Evolutionary conservation across 2,888 invertebrate species (phyloP).

Genomic region (Fragum whitleyi): DNA sequence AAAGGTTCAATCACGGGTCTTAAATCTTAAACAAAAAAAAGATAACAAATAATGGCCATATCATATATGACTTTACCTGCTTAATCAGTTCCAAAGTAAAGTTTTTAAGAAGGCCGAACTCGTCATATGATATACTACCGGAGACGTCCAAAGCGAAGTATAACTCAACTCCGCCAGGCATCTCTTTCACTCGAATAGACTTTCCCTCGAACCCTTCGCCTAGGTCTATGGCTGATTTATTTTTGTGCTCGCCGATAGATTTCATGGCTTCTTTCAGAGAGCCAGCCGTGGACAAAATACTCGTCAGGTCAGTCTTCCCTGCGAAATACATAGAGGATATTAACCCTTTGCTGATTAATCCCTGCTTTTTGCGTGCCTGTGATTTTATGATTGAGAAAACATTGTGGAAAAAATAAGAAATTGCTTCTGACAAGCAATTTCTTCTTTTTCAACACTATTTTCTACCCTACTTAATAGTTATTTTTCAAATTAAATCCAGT

Average conservation of each 20-base stretch:
- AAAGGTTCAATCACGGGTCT: too few relatives aligned
- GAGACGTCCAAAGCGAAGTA: slow-evolving; percentile 12
- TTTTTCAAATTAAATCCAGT: too few relatives aligned
- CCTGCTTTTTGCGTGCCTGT: too few relatives aligned
- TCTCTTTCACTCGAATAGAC: neutral
- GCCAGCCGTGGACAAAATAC: neutral
- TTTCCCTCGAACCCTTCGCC: neutral
- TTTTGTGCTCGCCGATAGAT: neutral
- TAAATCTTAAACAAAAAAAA: too few relatives aligned
- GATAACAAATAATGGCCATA: too few relatives aligned
- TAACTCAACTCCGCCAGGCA: slow-evolving; percentile 5
- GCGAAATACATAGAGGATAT: neutral
- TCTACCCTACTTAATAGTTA: too few relatives aligned
- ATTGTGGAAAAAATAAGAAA: too few relatives aligned
- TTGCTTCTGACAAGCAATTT: too few relatives aligned
- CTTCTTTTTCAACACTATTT: too few relatives aligned
- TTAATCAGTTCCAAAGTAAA: neutral
- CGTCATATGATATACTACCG: neutral
- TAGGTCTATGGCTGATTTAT: neutral
- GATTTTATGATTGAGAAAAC: too few relatives aligned
- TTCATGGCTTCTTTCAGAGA: neutral
- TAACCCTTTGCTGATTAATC: too few relatives aligned
- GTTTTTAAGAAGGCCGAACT: neutral
- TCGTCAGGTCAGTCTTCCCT: neutral
- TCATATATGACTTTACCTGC: neutral